Evolutionary conservation across 2,888 invertebrate species (phyloP).

Genomic region (Listrodromus nycthemerus): DNA sequence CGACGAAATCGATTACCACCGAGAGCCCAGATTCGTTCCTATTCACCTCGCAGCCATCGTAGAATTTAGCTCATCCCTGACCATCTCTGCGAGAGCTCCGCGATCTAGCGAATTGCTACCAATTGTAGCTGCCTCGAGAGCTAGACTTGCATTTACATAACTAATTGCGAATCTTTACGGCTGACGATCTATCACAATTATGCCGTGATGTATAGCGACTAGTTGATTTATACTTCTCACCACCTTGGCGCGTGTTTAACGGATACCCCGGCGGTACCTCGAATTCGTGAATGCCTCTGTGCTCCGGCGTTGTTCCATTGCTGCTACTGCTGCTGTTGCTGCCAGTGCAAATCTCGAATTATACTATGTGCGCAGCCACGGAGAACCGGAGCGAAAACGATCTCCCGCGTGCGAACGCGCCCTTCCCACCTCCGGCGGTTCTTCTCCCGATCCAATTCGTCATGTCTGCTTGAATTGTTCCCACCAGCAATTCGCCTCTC

Average conservation of each 20-base stretch:
- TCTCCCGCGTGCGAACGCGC: neutral
- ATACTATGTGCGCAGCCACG: slow-evolving; percentile 38
- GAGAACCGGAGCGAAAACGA: slow-evolving; percentile 1
- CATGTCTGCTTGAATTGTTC: slow-evolving; percentile 48
- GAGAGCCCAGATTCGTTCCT: neutral
- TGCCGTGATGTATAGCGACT: slow-evolving; percentile 61
- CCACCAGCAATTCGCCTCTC: slow-evolving; percentile 46
- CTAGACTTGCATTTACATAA: slow-evolving; percentile 64
- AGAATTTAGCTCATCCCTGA: slow-evolving; percentile 3
- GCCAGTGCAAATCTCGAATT: slow-evolving; percentile 50
- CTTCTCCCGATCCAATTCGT: slow-evolving; percentile 38
- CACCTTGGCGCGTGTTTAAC: slow-evolving; percentile 55
- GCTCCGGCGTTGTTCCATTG: slow-evolving; percentile 33
- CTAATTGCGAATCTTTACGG: slow-evolving; percentile 67
- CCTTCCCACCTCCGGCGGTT: slow-evolving; percentile 1
- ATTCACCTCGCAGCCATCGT: slow-evolving; percentile 9
- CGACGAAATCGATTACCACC: neutral
- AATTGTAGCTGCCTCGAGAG: slow-evolving; percentile 61
- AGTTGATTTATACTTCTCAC: slow-evolving; percentile 67
- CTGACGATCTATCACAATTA: slow-evolving; percentile 67
- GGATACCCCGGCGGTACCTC: slow-evolving; percentile 45
- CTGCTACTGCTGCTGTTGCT: slow-evolving; percentile 32
- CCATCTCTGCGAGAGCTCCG: neutral
- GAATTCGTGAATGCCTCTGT: slow-evolving; percentile 18
- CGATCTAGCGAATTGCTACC: slow-evolving; percentile 42